Base-by-base conservation (phyloP, 2,113 vertebrate genomes). In the Tympanuchus pallidicinctus region DNA sequence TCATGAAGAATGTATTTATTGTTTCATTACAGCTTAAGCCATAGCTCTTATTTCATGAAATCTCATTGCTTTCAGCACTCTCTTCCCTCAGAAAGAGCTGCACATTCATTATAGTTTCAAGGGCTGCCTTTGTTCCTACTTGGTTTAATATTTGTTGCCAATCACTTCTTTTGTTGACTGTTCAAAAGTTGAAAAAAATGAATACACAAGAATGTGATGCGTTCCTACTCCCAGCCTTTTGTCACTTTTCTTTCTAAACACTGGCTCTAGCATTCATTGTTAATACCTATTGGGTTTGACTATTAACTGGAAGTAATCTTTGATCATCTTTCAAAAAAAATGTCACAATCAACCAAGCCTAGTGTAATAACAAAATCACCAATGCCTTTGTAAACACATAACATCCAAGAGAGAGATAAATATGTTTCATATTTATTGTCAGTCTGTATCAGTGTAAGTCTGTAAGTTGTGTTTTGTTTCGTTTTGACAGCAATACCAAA, bases 71-170 rank as follows among this genome's bases (percentile, higher is more conserved):
- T 94, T 86, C 54, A 72, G n/a, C 42, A 88, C 47, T 77, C 50
- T 76, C n/a, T 84, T 81, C 60, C 48, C 32, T 61, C 38, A 84
- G 61, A 75, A 84, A 82, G 28, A 47, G 6, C 52, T 50, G 21
- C 85, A 81, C 77, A 65, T 90, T 77, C 48, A 86, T 96, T 88
- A 73, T 61, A 42, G 34, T 94, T 95, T 88, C 89, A 92, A 94
- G 79, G 54, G 86, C 52, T 34, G 42, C 56, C 69, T 85, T 74
- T 96, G 92, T 92, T 93, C 69, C 42, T 74, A 17, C n/a, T 83
- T 73, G 67, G 75, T 87, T 96, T 92, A 83, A 70, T 91, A 92
- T 92, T 91, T 94, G 74, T 93, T 89, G 71, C 54, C 77, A 92
- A 91, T 93, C 70, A 86, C 52, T 91, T 91, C 69, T 88, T 92